Evolutionary conservation across 2,888 invertebrate genomes (phyloP).

Genomic region (Agrilus mali): DNA sequence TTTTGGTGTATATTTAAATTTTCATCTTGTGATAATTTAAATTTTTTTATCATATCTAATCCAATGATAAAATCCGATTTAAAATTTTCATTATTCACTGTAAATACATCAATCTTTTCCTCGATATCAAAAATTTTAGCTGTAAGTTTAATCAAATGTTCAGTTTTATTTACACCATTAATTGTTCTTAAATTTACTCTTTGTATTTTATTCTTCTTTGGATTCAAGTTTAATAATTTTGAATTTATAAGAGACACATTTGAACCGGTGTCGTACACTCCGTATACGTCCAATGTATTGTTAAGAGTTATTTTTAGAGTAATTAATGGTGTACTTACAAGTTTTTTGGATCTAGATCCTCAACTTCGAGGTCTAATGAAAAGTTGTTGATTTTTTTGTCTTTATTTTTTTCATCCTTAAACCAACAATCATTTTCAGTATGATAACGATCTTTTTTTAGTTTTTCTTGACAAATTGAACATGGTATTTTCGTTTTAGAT

Average conservation of each 20-base stretch:
- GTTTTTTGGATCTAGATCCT: no score
- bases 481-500: conserved; percentile 9
- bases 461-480: conserved; percentile 15
- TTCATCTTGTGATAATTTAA: conserved; percentile 12
- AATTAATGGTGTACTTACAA: no score
- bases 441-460: conserved; percentile 14
- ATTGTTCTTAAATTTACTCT: conserved; percentile 4
- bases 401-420: conserved; percentile 9
- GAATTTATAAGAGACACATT: conserved; percentile 16
- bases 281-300: neutral
- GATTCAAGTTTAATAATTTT: conserved; percentile 8
- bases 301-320: no score
- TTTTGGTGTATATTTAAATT: conserved; percentile 7
- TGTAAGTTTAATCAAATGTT: conserved; percentile 11
- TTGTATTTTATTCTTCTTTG: neutral
- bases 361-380: conserved; percentile 13
- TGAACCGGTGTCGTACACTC: conserved; percentile 14
- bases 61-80: conserved; percentile 11
- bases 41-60: conserved; percentile 13
- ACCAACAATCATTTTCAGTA: conserved; percentile 12
- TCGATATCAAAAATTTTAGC: conserved; percentile 16
- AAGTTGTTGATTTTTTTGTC: conserved; percentile 11
- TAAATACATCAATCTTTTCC: conserved; percentile 10
- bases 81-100: conserved; percentile 10
- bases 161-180: conserved; percentile 9